Base-by-base conservation (phyloP, 92 coral and sea anemone genomes). In the Parazoanthus swiftii region DNA sequence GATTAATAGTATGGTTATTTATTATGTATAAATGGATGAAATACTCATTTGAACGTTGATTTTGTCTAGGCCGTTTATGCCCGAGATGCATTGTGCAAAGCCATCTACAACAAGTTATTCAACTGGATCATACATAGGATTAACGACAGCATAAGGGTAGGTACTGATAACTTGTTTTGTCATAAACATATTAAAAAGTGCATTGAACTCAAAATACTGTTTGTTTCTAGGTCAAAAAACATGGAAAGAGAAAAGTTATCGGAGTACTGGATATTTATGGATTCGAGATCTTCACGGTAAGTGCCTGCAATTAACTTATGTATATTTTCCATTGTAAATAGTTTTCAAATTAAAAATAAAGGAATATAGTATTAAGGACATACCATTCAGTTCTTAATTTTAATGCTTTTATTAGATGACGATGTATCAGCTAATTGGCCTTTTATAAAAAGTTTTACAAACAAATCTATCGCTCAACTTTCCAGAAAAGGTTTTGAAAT, bases 211-310 rank as follows among this genome's bases (percentile, higher is more conserved):
- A 39, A 67, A 43, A 26, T n/a, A 43, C 20, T 39, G 14, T 29
- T 39, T 82, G 16, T 14, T 82, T 71, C 15, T 77, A 97, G 99
- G 99, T 97, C 67, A 95, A 92, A 86, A 92, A 90, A 88, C 92
- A 86, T 26, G 95, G 97, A 6, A 93, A 90, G 76, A 91, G 97
- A 59, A 97, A 97, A 80, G 99, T 97, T 10, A 97, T 97, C 78
- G 99, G 99, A 72, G 99, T 97, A 72, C 89, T 97, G 84, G 99
- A 97, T 90, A 97, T 97, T 82, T 97, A 97, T 89, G 99, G 99
- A 92, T 97, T 97, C 91, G 99, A 97, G 72, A 95, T 97, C 65
- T 97, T 97, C 85, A 86, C 88, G 98, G 99, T 97, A 93, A 13
- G 33, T 43, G 36, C 29, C 38, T 6, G 2, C 58, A 42, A 23